Percentiles rank a stretch among this genome's conserved stretches.
phyloP scores from a whole-genome alignment of 2,888 invertebrate species.

The Epistrophe grossulariae region DNA sequence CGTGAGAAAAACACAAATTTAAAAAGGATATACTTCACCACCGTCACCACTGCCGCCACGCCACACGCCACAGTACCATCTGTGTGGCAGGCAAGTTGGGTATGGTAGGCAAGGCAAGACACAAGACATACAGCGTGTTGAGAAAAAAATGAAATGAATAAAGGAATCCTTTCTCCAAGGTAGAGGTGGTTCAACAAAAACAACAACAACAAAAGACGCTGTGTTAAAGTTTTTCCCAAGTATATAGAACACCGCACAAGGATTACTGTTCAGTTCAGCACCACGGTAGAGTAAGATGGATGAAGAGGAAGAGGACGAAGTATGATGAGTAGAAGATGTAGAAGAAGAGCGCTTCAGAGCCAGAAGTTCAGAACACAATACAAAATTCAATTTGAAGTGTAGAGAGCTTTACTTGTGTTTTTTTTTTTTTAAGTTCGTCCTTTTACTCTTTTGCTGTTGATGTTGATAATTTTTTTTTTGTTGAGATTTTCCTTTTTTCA shows the following conservation, averaged over 20 bases:
- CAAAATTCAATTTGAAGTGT: slow-evolving; percentile 72
- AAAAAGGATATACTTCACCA: slow-evolving; percentile 61
- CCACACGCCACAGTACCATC: slow-evolving; percentile 24
- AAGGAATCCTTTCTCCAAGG: slow-evolving; percentile 65
- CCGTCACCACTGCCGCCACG: slow-evolving; percentile 10
- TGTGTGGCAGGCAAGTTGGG: background rate
- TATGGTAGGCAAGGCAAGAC: background rate
- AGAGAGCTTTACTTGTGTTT: slow-evolving; percentile 60
- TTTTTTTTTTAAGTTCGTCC: background rate
- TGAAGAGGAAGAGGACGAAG: slow-evolving; percentile 45
- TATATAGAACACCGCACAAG: slow-evolving; percentile 61
- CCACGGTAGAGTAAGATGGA: slow-evolving; percentile 4
- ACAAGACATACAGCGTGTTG: background rate
- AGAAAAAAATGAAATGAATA: slow-evolving; percentile 32
- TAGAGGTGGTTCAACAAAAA: slow-evolving; percentile 4
- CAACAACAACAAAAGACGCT: background rate
- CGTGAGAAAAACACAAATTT: slow-evolving; percentile 71
- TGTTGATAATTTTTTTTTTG: slow-evolving; percentile 8
- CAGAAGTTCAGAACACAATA: slow-evolving; percentile 61
- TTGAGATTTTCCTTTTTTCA: slow-evolving; percentile 62
- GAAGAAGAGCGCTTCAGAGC: slow-evolving; percentile 57
- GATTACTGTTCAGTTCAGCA: slow-evolving; percentile 42
- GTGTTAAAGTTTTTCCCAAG: slow-evolving; percentile 57
- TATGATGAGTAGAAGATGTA: background rate
- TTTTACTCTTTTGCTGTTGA: slow-evolving; percentile 20